Evolutionary conservation across 2,797 vertebrate species (phyloP).

Genomic region (Acanthiza pusilla): DNA sequence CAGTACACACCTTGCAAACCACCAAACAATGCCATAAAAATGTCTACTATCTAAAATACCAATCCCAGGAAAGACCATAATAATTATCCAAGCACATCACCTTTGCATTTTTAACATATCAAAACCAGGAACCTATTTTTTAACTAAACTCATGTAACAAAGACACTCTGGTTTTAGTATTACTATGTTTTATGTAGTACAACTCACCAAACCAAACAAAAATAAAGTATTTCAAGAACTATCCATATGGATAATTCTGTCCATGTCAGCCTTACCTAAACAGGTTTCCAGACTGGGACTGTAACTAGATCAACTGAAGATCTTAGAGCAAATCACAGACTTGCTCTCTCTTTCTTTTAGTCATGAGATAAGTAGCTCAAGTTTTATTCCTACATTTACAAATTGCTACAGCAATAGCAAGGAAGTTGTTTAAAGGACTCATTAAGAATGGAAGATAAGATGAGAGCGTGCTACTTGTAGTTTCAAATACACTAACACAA

Average conservation of each 20-base stretch:
- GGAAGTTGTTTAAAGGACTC: neutral
- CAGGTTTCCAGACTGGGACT: neutral
- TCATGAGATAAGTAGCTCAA: neutral
- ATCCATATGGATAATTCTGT: neutral
- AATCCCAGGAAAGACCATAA: neutral
- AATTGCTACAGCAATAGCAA: neutral
- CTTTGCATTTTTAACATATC: neutral
- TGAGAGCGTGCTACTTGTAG: neutral
- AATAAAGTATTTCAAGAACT: neutral
- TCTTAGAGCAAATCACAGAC: neutral
- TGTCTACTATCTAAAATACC: neutral
- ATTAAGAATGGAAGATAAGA: neutral
- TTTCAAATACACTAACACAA: neutral
- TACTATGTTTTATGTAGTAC: neutral
- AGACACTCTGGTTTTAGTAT: neutral
- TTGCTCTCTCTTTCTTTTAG: neutral
- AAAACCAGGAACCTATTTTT: neutral
- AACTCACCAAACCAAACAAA: neutral
- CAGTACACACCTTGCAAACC: neutral
- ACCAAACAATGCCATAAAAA: neutral
- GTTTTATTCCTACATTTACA: neutral
- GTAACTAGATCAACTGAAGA: neutral
- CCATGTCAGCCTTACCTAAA: neutral
- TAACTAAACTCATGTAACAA: neutral
- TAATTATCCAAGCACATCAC: neutral